These are phyloP conservation scores for Eupsilia transversa DNA, from an alignment of 2,888 invertebrate species.

Conservation along the genomic window DNA sequence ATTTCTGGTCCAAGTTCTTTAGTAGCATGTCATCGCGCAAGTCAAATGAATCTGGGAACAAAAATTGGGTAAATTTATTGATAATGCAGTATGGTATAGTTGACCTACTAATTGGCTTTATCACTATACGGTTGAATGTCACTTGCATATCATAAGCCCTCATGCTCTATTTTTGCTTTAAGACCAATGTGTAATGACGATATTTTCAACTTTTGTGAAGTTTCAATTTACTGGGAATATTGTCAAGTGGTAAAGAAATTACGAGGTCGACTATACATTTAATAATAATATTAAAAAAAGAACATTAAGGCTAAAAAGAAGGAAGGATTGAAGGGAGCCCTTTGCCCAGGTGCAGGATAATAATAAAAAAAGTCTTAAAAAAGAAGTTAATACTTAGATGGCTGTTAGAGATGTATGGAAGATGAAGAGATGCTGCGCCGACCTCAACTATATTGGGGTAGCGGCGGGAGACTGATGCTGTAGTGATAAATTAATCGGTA, in stretches of 20 bases:
- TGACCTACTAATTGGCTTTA: background rate
- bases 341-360: background rate
- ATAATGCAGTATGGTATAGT: background rate
- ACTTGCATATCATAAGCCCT: background rate
- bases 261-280: background rate
- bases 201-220: background rate
- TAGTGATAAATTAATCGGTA: slow-evolving; percentile 6
- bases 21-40: slow-evolving; percentile 97
- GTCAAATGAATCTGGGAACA: slow-evolving; percentile 92
- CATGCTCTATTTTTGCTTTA: background rate
- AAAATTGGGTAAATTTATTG: background rate
- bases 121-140: background rate
- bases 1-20: slow-evolving; percentile 98
- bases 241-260: background rate
- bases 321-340: background rate
- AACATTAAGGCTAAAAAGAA: background rate
- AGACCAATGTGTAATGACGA: background rate
- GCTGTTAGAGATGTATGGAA: slow-evolving; percentile 17
- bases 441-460: slow-evolving; percentile 1
- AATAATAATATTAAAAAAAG: background rate
- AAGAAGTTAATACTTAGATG: slow-evolving; percentile 1
- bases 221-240: no score
- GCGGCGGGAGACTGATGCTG: slow-evolving; percentile 3
- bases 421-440: slow-evolving; percentile 4
- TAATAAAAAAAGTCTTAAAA: slow-evolving; percentile 3